Percentiles rank a stretch among this genome's conserved stretches.
Evolutionary conservation across 1,140 invertebrate species (phyloP).

Genomic region (Trissolcus basalis): DNA sequence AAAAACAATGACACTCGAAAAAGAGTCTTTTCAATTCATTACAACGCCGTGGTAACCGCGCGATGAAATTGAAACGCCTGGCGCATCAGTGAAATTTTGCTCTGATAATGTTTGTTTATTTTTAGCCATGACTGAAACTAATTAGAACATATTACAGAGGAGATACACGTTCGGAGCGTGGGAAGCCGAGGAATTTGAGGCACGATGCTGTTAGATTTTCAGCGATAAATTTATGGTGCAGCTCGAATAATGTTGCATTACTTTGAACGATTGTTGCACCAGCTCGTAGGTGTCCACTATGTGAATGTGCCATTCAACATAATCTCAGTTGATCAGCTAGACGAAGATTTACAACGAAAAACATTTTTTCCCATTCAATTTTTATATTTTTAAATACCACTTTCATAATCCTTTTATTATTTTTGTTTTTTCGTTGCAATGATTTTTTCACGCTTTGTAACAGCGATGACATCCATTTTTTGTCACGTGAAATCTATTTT

Average conservation of each 20-base stretch:
- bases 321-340: not conserved
- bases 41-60: too few species aligned
- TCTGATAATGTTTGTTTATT: conserved; percentile 55
- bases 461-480: too few species aligned
- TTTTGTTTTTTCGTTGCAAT: too few species aligned
- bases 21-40: too few species aligned
- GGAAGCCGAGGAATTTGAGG: conserved; percentile 39
- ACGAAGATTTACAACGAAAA: not conserved
- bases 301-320: not conserved
- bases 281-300: not conserved
- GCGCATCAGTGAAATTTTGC: conserved; percentile 26
- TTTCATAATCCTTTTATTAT: too few species aligned
- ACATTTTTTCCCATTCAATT: too few species aligned
- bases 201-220: conserved; percentile 43
- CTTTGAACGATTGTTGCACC: conserved; percentile 8
- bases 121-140: conserved; percentile 56
- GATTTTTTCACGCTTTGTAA: not conserved
- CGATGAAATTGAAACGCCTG: not conserved
- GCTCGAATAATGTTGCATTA: conserved; percentile 2
- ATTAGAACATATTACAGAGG: conserved; percentile 56
- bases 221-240: conserved; percentile 25
- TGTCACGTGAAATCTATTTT: too few species aligned
- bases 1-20: too few species aligned
- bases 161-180: conserved; percentile 40
- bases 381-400: too few species aligned